These are phyloP conservation scores for Sinohyriopsis cumingii DNA, from an alignment of 2,888 invertebrate genomes.

Conservation along the genomic window DNA sequence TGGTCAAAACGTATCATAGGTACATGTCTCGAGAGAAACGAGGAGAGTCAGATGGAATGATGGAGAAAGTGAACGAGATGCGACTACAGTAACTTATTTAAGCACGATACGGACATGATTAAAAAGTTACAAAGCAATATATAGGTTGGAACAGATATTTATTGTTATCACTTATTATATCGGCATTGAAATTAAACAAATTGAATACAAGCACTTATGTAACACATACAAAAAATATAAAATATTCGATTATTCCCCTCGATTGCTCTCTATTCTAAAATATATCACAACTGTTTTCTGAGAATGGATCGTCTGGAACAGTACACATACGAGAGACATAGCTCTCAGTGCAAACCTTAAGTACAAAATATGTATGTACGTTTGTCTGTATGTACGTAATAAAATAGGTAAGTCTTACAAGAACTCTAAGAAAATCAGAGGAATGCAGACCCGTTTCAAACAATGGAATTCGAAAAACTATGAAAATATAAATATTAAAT, in stretches of 20 bases:
- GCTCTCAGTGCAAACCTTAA: background rate
- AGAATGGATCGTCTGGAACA: background rate
- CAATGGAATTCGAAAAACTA: slow-evolving; percentile 23
- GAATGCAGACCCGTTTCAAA: slow-evolving; percentile 23
- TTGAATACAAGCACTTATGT: background rate
- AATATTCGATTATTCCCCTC: too few relatives aligned
- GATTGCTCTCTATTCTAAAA: too few relatives aligned
- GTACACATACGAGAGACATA: background rate
- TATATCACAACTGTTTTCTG: too few relatives aligned
- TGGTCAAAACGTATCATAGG: too few relatives aligned
- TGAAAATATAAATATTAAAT: slow-evolving; percentile 7
- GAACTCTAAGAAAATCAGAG: background rate
- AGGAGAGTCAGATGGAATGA: too few relatives aligned
- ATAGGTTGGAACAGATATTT: background rate
- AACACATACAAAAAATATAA: background rate
- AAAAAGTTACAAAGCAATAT: too few relatives aligned
- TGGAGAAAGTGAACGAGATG: too few relatives aligned
- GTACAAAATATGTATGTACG: background rate
- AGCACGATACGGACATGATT: too few relatives aligned
- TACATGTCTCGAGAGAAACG: too few relatives aligned
- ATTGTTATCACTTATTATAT: background rate
- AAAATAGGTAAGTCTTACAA: background rate
- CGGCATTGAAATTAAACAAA: background rate
- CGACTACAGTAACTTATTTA: too few relatives aligned
- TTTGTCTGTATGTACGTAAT: background rate